Base-by-base conservation (phyloP, 1,140 invertebrate genomes). In the Parapsyche elsis region DNA sequence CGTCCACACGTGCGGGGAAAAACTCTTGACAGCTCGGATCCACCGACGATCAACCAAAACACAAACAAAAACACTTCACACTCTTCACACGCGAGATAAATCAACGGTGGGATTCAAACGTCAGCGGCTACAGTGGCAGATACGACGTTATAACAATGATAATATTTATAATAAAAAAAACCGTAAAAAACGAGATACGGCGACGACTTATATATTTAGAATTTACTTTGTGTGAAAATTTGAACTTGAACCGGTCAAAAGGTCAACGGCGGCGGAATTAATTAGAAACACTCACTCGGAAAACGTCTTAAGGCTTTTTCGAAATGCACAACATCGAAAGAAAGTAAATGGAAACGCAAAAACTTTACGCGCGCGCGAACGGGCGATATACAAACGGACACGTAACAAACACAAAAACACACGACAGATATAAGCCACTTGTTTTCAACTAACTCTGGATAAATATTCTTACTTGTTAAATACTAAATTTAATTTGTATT, bases 361-460 rank as follows among this genome's bases (percentile, higher is more conserved):
- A 38, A 38, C 30, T 38, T 38, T 38, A 38, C 30, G 30, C 30
- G 30, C 30, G 30, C 30, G 7, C 30, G 1, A 38, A n/a, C n/a
- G n/a, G 2, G 7, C 30, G 30, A 38, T 38, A 81, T 71, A 81
- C 44, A 79, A 79, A 83, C 77, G 7, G n/a, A 38, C 30, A 38
- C 30, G 30, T 38, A 38, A 38, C 30, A 38, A 38, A 83, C 75
- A 71, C 74, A 81, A 80, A 82, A 53, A 38, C 44, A 83, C 83
- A 82, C 80, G 81, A 83, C 81, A 82, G 76, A 80, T 82, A 83
- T 83, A 83, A 83, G 83, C 83, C 83, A 83, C 83, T 83, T 82
- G 80, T 81, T 83, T 83, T 81, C 80, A 80, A 79, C 78, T 64
- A 79, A 81, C 44, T 71, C 57, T 67, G 19, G 4, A 59, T 61